These are phyloP conservation scores for Xenentodon cancila DNA, from an alignment of 2,797 vertebrate species.

Conservation along the genomic window DNA sequence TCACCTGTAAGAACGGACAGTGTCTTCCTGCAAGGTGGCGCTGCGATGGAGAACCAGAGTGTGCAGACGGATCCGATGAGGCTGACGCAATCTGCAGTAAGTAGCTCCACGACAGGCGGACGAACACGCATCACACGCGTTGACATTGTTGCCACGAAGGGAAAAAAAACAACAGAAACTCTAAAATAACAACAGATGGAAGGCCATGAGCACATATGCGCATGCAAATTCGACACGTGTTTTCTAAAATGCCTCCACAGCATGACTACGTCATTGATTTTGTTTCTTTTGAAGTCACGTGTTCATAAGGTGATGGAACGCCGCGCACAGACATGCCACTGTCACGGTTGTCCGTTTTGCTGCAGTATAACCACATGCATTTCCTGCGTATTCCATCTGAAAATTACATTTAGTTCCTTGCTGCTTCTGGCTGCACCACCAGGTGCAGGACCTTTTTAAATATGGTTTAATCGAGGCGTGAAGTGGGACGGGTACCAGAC, in stretches of 20 bases:
- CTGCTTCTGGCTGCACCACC: conserved; percentile 19
- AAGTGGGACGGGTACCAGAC: too few relatives aligned
- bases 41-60: conserved; percentile 95
- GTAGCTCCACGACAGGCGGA: conserved; percentile 59
- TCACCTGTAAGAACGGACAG: conserved; percentile 93
- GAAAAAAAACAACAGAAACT: not conserved
- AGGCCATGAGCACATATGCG: conserved; percentile 1
- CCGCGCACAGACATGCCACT: conserved; percentile 2
- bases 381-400: conserved; percentile 49
- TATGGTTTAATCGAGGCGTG: conserved; percentile 30
- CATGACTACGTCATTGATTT: not conserved
- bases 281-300: not conserved
- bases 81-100: conserved; percentile 93
- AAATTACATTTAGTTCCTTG: conserved; percentile 54
- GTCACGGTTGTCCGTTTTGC: conserved; percentile 34
- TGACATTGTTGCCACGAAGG: not conserved
- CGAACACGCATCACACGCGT: conserved; percentile 11
- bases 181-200: not conserved
- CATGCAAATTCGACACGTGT: not conserved
- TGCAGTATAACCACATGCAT: conserved; percentile 7
- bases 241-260: not conserved
- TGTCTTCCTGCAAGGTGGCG: conserved; percentile 94
- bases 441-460: conserved; percentile 6
- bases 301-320: not conserved
- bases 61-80: conserved; percentile 93